Conservation (phyloP, 2,113 vertebrate genomes). For the Clarias gariepinus region DNA sequence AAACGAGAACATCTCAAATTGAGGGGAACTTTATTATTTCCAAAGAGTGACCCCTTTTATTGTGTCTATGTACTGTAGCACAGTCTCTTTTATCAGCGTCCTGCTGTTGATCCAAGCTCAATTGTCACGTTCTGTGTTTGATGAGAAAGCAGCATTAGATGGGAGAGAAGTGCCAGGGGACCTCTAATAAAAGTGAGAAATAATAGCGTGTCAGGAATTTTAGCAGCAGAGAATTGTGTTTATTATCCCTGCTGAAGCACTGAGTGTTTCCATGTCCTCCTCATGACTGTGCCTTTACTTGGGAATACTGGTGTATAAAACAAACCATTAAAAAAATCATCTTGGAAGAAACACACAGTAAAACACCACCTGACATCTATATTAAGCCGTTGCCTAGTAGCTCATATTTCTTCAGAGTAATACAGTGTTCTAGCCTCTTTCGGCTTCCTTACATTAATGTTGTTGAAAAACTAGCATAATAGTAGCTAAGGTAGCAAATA, state of each 20-base stretch:
- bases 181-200: slow-evolving; percentile 23
- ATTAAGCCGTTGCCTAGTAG: slow-evolving; percentile 11
- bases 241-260: slow-evolving; percentile 11
- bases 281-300: slow-evolving; percentile 18
- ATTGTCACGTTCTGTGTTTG: slow-evolving; percentile 3
- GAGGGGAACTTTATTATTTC: neutral
- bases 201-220: slow-evolving; percentile 38
- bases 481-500: neutral
- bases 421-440: neutral
- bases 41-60: neutral
- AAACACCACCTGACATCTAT: neutral
- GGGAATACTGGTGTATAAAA: neutral
- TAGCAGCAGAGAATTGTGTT: slow-evolving; percentile 13
- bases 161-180: slow-evolving; percentile 6
- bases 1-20: slow-evolving; percentile 8
- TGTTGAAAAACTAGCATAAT: neutral
- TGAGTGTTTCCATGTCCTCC: slow-evolving; percentile 27
- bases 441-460: neutral
- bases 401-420: neutral
- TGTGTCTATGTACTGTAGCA: neutral
- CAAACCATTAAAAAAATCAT: slow-evolving; percentile 21
- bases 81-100: neutral
- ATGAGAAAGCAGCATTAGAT: slow-evolving; percentile 3
- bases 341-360: neutral
- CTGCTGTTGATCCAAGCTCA: slow-evolving; percentile 18